These are phyloP conservation scores for Cercopithecus mona DNA, from an alignment of 2,113 vertebrate species.

Conservation along the genomic window DNA sequence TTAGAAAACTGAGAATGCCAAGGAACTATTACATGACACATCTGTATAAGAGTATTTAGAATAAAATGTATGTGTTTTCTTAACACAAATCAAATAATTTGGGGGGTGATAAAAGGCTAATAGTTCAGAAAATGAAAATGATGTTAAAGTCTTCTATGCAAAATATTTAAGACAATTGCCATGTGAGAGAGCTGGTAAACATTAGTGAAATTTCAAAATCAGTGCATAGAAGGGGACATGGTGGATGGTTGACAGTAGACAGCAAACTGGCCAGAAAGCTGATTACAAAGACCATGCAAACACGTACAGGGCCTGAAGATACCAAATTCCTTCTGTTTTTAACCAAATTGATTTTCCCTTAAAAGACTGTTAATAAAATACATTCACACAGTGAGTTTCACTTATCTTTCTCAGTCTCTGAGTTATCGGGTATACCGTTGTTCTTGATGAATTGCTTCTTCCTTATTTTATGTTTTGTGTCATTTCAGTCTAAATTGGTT, in stretches of 20 bases:
- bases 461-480: background rate
- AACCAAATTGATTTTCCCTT: background rate
- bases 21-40: background rate
- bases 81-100: background rate
- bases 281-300: background rate
- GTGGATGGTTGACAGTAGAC: background rate
- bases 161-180: background rate
- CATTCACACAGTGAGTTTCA: background rate
- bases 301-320: background rate
- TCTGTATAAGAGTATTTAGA: background rate
- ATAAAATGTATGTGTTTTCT: background rate
- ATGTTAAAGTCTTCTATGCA: background rate
- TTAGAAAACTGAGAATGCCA: background rate
- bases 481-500: background rate
- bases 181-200: background rate
- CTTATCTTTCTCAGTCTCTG: background rate
- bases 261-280: background rate
- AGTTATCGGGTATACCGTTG: background rate
- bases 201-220: background rate
- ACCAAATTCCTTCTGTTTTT: background rate
- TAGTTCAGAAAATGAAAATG: background rate
- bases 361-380: background rate
- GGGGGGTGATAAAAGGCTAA: background rate
- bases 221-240: background rate
- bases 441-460: background rate